A percentile compares a stretch with the other conserved stretches of the same genome.
These are phyloP conservation scores for Cervus canadensis DNA, from an alignment of 2,113 vertebrate genomes.

Conservation along the genomic window DNA sequence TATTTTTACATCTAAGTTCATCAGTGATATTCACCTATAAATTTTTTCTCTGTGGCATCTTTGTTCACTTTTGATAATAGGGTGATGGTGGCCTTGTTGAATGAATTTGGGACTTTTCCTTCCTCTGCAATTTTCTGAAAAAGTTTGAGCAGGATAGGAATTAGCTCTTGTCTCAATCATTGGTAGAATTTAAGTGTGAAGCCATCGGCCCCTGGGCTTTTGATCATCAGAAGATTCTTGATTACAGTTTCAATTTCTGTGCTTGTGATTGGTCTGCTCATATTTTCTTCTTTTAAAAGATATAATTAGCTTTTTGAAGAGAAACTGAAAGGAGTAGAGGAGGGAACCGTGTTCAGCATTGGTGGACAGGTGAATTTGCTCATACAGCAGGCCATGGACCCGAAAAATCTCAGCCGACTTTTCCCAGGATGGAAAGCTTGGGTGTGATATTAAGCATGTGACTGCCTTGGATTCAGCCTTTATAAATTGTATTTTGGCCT, in stretches of 20 bases:
- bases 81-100: background rate
- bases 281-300: background rate
- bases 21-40: background rate
- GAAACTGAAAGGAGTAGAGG: conserved; percentile 98
- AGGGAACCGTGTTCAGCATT: conserved; percentile 93
- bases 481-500: background rate
- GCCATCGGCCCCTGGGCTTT: background rate
- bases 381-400: conserved; percentile 98
- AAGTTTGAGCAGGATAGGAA: background rate
- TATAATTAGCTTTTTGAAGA: conserved; percentile 79
- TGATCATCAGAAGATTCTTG: background rate
- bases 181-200: background rate
- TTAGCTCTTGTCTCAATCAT: background rate
- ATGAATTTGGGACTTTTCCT: background rate
- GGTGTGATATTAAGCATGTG: conserved; percentile 81
- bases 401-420: conserved; percentile 94
- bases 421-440: conserved; percentile 96
- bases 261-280: background rate
- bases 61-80: background rate
- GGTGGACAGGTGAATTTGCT: conserved; percentile 97
- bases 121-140: background rate
- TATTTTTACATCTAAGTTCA: background rate
- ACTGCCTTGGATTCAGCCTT: background rate
- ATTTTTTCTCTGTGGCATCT: background rate
- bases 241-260: background rate